A percentile compares a stretch with the other conserved stretches of the same genome.
Evolutionary conservation across 2,797 vertebrate genomes (phyloP).

Genomic region (Molossus molossus): DNA sequence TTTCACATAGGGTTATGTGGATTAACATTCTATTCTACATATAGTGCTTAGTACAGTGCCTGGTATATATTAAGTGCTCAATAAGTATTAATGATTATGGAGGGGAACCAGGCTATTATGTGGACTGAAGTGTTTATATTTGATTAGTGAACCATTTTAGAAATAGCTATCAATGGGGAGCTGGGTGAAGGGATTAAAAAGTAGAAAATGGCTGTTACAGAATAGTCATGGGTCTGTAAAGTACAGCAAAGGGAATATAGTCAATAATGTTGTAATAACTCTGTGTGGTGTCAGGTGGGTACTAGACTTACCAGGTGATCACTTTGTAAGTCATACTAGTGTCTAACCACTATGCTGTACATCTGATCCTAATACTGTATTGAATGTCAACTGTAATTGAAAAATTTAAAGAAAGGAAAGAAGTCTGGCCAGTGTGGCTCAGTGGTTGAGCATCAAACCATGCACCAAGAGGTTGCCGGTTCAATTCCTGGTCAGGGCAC

Average conservation of each 20-base stretch:
- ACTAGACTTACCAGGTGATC: background rate
- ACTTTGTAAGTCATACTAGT: background rate
- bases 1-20: background rate
- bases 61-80: constrained; percentile 1
- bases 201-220: background rate
- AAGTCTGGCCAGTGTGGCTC: background rate
- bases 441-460: too few relatives aligned
- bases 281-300: background rate
- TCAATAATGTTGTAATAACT: background rate
- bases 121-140: constrained; percentile 30
- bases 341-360: background rate
- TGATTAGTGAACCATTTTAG: constrained; percentile 55
- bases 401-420: constrained; percentile 1
- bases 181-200: background rate
- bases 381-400: background rate
- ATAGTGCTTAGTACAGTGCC: constrained; percentile 3
- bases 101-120: background rate
- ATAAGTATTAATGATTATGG: constrained; percentile 23
- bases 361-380: background rate
- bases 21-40: constrained; percentile 25
- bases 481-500: too few relatives aligned
- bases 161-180: background rate
- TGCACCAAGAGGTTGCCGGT: too few relatives aligned
- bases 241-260: background rate
- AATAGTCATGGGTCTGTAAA: background rate